phyloP scores from a whole-genome alignment of 2,797 vertebrate species.

The Leptoclinus maculatus region DNA sequence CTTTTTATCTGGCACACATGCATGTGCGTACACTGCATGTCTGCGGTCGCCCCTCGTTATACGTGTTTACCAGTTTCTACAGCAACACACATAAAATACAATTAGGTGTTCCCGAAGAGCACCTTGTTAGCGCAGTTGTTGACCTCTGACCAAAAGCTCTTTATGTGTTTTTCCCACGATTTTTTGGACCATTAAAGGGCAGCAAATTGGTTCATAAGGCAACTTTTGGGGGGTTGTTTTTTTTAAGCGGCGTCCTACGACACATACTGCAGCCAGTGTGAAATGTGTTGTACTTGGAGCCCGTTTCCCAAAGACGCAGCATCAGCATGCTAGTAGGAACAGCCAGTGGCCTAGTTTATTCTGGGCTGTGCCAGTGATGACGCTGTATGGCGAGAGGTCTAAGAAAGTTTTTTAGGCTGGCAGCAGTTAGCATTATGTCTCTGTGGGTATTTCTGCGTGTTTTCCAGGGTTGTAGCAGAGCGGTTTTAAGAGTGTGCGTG shows the following conservation, averaged over 20 bases:
- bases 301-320: conserved; percentile 41
- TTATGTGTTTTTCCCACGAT: conserved; percentile 58
- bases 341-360: conserved; percentile 58
- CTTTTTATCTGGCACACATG: conserved; percentile 9
- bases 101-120: conserved; percentile 60
- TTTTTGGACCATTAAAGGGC: conserved; percentile 56
- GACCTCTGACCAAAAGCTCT: conserved; percentile 64
- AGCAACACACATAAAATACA: conserved; percentile 66
- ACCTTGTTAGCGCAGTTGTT: conserved; percentile 66
- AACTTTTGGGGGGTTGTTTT: not conserved
- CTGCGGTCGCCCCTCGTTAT: conserved; percentile 54
- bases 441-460: conserved; percentile 30
- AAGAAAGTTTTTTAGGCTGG: conserved; percentile 51
- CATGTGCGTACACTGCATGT: conserved; percentile 3
- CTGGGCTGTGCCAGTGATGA: conserved; percentile 49
- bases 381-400: conserved; percentile 48
- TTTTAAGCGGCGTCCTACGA: conserved; percentile 13
- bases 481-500: conserved; percentile 26
- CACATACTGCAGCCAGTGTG: conserved; percentile 26
- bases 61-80: conserved; percentile 73
- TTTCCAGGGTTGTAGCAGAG: conserved; percentile 25
- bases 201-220: conserved; percentile 41
- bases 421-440: conserved; percentile 35
- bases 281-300: conserved; percentile 50
- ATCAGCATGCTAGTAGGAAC: conserved; percentile 48